phyloP scores from a whole-genome alignment of 2,888 invertebrate species.

The Ennomos erosarius region DNA sequence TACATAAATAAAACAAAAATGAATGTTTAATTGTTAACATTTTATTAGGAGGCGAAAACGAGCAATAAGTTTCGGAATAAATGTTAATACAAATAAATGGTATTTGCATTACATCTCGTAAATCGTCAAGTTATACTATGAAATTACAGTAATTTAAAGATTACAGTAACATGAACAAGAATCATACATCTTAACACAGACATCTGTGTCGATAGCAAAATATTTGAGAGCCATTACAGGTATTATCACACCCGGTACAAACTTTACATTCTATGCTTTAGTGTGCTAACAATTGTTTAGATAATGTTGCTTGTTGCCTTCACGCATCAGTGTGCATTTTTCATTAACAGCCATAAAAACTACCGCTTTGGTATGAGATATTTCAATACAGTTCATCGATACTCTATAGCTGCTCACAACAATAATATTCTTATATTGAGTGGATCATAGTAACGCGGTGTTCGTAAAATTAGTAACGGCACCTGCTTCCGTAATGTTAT shows the following conservation, averaged over 20 bases:
- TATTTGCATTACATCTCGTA: constrained; percentile 72
- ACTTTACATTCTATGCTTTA: constrained; percentile 45
- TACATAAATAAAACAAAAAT: constrained; percentile 55
- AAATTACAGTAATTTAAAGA: constrained; percentile 80
- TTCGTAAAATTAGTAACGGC: constrained; percentile 3
- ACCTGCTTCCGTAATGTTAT: neutral
- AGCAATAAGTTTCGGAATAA: constrained; percentile 83
- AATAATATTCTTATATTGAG: too few relatives aligned
- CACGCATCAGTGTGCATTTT: constrained; percentile 16
- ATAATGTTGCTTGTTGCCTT: constrained; percentile 46
- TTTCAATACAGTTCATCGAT: too few relatives aligned
- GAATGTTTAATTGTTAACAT: constrained; percentile 78
- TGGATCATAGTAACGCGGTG: too few relatives aligned
- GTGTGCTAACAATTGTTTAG: constrained; percentile 44
- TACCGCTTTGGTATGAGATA: neutral
- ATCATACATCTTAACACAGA: constrained; percentile 70
- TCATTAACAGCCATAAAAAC: constrained; percentile 2
- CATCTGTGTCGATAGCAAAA: constrained; percentile 67
- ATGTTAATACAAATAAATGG: constrained; percentile 81
- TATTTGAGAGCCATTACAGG: constrained; percentile 54
- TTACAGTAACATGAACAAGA: constrained; percentile 84
- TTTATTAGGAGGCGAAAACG: constrained; percentile 86
- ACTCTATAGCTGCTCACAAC: too few relatives aligned
- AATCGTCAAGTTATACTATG: constrained; percentile 80
- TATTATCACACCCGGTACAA: constrained; percentile 46